A percentile compares a stretch with the other conserved stretches of the same genome.
phyloP scores from a whole-genome alignment of 2,113 vertebrate species.

The Podilymbus podiceps region DNA sequence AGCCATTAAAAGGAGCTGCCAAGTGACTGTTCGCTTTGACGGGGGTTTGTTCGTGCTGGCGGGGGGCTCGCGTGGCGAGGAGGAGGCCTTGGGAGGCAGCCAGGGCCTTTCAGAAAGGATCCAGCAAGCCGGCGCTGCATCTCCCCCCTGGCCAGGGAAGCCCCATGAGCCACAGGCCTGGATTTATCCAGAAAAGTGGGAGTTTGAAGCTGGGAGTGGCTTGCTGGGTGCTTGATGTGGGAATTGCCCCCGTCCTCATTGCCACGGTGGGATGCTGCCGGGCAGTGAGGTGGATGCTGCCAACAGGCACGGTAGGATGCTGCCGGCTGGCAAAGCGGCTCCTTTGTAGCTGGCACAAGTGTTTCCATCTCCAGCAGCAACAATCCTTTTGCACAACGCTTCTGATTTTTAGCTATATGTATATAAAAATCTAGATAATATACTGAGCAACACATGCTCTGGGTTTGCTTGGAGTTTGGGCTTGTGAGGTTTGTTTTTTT shows the following conservation, averaged over 20 bases:
- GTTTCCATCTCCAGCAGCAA: neutral
- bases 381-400: rapidly evolving
- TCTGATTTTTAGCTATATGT: no score
- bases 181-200: neutral
- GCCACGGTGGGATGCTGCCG: neutral
- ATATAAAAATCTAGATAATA: rapidly evolving
- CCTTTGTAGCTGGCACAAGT: rapidly evolving
- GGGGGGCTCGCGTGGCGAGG: neutral
- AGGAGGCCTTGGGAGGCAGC: neutral
- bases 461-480: rapidly evolving
- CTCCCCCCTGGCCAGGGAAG: rapidly evolving
- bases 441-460: rapidly evolving
- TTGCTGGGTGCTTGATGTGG: rapidly evolving
- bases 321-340: neutral
- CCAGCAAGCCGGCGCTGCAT: rapidly evolving
- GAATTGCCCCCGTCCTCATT: rapidly evolving
- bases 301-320: neutral
- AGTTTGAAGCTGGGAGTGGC: neutral
- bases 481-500: neutral
- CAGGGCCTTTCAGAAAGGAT: neutral
- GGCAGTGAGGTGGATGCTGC: neutral
- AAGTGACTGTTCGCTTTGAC: neutral
- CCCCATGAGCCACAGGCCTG: rapidly evolving
- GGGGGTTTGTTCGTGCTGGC: neutral
- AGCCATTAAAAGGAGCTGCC: neutral